Evolutionary conservation across 2,888 invertebrate species (phyloP), one percentile per base, ranked within the genome.

Genomic region (Synergus laeviventris): DNA sequence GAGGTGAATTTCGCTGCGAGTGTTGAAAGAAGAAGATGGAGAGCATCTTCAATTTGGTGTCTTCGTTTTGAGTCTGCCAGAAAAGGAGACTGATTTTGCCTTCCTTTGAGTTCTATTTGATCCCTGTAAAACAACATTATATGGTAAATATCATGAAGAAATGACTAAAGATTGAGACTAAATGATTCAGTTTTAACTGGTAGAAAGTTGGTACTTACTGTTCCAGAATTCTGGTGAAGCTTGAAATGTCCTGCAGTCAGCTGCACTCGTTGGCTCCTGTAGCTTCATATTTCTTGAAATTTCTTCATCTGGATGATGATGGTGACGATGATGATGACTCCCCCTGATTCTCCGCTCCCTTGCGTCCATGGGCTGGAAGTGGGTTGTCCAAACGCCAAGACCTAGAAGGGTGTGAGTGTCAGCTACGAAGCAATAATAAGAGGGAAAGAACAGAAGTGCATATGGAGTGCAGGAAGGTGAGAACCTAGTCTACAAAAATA

Each of bases 351-450:
- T 75, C 70, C 42, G 66, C 66, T 66, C 12, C 76, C 79, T 79
- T 79, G 77, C 56, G 39, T 76, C 62, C 70, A 76, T 61, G 77
- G 70, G 77, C 79, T 74, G 75, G 74, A 77, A 76, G 78, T 76
- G 70, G 73, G 64, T 78, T 73, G 77, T 81, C 76, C 78, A 60
- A 75, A 74, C 49, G 66, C 59, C 80, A 79, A 80, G 81, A 89
- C 86, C 90, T 90, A 83, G 86, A 89, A 88, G 84, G 85, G 86
- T 90, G 90, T 90, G 90, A 90, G 90, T 81, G 89, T 90, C 89
- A 90, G 88, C 88, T 87, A 90, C 88, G 86, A 89, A 89, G 83
- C 85, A 84, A 31, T 83, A 84, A 84, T 82, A 83, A 85, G 76
- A 79, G 77, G 78, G 76, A 64, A 74, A 60, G 36, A 74, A 56